Evolutionary conservation across 2,113 vertebrate genomes (phyloP).

Genomic region (Himantopus leucocephalus): DNA sequence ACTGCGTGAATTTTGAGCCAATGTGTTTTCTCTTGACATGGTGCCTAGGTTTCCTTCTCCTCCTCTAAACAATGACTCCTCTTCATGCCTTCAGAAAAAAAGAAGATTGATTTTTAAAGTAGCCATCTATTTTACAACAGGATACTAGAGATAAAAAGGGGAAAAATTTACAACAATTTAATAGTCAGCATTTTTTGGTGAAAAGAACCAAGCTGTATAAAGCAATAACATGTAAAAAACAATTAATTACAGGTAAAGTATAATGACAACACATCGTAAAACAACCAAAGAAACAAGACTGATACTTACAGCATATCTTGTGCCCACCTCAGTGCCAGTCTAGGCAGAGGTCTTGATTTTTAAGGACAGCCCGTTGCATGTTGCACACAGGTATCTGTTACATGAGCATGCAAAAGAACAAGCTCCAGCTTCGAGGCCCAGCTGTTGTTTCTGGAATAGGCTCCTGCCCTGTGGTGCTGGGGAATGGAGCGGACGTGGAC

Average conservation of each 20-base stretch:
- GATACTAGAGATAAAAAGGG: not conserved
- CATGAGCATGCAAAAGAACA: not conserved
- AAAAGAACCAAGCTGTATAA: not conserved
- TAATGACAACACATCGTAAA: not conserved
- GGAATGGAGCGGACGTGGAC: not conserved
- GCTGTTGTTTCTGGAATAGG: too few relatives aligned
- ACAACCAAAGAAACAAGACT: not conserved
- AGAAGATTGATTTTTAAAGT: not conserved
- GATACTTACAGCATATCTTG: not conserved
- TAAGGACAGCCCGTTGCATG: not conserved
- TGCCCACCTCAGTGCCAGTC: not conserved
- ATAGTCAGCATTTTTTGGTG: not conserved
- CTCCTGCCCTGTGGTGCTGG: not conserved
- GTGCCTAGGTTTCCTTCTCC: not conserved
- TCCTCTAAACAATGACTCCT: not conserved
- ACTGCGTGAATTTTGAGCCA: not conserved
- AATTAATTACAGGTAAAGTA: not conserved
- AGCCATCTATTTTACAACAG: not conserved
- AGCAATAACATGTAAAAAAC: not conserved
- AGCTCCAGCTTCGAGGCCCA: not conserved
- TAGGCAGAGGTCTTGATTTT: not conserved
- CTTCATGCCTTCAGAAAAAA: not conserved
- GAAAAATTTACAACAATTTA: not conserved
- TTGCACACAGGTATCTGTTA: not conserved
- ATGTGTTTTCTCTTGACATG: not conserved